Evolutionary conservation across 2,113 vertebrate genomes (phyloP).

Genomic region (Syrrhaptes paradoxus): DNA sequence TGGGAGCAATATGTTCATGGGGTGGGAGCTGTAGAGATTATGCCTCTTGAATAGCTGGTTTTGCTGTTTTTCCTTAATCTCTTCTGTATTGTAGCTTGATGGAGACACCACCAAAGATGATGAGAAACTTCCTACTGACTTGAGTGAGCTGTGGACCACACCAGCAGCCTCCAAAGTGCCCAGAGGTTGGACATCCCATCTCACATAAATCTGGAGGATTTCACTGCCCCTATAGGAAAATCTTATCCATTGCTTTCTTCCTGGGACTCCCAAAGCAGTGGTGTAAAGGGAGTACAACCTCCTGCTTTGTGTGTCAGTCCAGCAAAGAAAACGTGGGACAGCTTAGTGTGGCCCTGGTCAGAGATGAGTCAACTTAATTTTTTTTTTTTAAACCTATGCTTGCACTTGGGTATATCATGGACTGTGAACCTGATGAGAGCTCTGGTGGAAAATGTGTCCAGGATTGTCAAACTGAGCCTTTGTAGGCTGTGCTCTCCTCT

Average conservation of each 20-base stretch:
- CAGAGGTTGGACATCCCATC: background rate
- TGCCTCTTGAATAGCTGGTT: background rate
- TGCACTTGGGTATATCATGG: background rate
- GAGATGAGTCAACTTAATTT: background rate
- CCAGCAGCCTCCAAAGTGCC: background rate
- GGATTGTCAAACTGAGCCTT: background rate
- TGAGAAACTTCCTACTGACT: background rate
- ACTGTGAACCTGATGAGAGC: background rate
- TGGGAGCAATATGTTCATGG: background rate
- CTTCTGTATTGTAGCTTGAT: background rate
- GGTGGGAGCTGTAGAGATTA: background rate
- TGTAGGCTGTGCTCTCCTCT: background rate
- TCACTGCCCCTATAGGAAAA: background rate
- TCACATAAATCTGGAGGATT: background rate
- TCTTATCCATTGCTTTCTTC: background rate
- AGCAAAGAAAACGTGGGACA: background rate
- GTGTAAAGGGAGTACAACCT: fast-evolving
- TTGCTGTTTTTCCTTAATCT: background rate
- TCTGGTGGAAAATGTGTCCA: background rate
- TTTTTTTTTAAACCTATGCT: background rate
- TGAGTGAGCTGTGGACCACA: background rate
- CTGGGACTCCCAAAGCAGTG: background rate
- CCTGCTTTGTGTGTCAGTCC: background rate
- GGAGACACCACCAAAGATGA: background rate
- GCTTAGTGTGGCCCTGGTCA: background rate